Conservation (phyloP, 2,888 invertebrate genomes). For the Cheilosia vulpina region DNA sequence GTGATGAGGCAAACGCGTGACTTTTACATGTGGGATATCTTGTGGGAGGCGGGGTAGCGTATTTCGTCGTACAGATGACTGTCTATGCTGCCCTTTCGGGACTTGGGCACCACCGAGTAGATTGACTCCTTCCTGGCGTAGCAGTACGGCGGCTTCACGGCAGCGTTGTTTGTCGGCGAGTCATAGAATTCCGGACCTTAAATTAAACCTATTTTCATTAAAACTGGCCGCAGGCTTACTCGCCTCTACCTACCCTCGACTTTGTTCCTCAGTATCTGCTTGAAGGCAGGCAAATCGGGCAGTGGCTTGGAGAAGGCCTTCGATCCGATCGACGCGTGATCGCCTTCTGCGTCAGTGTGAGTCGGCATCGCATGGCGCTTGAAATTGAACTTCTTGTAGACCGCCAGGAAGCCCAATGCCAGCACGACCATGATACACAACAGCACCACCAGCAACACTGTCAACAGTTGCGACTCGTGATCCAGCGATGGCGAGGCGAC, state of each 20-base stretch:
- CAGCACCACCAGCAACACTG: slow-evolving; percentile 79
- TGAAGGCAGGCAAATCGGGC: slow-evolving; percentile 80
- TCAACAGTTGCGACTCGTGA: slow-evolving; percentile 79
- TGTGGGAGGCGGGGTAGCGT: slow-evolving; percentile 79
- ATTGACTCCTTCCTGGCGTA: slow-evolving; percentile 82
- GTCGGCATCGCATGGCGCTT: slow-evolving; percentile 23
- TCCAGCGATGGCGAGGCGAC: slow-evolving; percentile 72
- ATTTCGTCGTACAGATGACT: slow-evolving; percentile 83
- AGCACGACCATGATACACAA: slow-evolving; percentile 80
- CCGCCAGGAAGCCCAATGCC: slow-evolving; percentile 79
- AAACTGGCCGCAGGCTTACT: background rate
- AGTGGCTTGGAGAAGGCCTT: slow-evolving; percentile 79
- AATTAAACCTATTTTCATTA: background rate
- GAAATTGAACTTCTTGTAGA: slow-evolving; percentile 77
- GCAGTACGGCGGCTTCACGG: slow-evolving; percentile 80
- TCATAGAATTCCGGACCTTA: slow-evolving; percentile 81
- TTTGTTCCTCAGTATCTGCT: slow-evolving; percentile 79
- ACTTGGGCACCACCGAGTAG: slow-evolving; percentile 82
- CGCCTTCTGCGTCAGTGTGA: slow-evolving; percentile 16
- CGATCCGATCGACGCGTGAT: slow-evolving; percentile 45
- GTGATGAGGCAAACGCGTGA: background rate
- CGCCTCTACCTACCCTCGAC: slow-evolving; percentile 82
- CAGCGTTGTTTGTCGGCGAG: slow-evolving; percentile 81
- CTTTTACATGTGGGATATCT: slow-evolving; percentile 70
- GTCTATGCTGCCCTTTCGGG: slow-evolving; percentile 82